phyloP scores from a whole-genome alignment of 2,888 invertebrate species.

The Ormyrus labotus region DNA sequence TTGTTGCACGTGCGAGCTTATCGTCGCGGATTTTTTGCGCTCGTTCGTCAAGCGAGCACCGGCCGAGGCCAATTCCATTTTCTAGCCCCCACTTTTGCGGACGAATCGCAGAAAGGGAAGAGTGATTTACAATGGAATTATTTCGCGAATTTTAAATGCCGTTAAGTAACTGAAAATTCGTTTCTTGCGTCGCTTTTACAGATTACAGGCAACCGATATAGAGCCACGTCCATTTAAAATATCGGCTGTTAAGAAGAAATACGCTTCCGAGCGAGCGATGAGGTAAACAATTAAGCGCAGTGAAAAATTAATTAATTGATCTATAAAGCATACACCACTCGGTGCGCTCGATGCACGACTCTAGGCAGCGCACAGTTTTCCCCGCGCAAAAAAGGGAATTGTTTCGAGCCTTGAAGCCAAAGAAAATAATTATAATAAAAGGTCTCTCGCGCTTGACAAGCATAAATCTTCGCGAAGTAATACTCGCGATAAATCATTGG shows the following conservation, averaged over 20 bases:
- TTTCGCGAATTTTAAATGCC: too few relatives aligned
- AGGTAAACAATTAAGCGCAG: conserved; percentile 9
- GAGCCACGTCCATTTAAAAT: too few relatives aligned
- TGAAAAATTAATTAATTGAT: conserved; percentile 47
- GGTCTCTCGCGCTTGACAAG: conserved; percentile 40
- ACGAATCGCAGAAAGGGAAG: too few relatives aligned
- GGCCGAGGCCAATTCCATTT: background rate
- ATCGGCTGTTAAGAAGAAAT: too few relatives aligned
- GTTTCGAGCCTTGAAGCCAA: conserved; percentile 39
- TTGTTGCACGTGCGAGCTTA: conserved; percentile 22
- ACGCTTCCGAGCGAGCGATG: too few relatives aligned
- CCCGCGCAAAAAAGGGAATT: conserved; percentile 33
- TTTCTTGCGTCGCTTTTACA: too few relatives aligned
- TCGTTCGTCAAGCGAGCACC: conserved; percentile 2
- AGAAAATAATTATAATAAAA: conserved; percentile 54
- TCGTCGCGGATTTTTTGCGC: conserved; percentile 9
- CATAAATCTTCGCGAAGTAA: conserved; percentile 53
- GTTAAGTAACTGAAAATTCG: too few relatives aligned
- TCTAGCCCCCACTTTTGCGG: too few relatives aligned
- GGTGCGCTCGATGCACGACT: background rate
- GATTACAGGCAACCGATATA: too few relatives aligned
- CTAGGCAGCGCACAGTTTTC: background rate
- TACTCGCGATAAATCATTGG: conserved; percentile 52
- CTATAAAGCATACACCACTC: conserved; percentile 18
- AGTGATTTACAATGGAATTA: too few relatives aligned